These are phyloP conservation scores for Eleginops maclovinus DNA, from an alignment of 2,113 vertebrate genomes.

Conservation along the genomic window DNA sequence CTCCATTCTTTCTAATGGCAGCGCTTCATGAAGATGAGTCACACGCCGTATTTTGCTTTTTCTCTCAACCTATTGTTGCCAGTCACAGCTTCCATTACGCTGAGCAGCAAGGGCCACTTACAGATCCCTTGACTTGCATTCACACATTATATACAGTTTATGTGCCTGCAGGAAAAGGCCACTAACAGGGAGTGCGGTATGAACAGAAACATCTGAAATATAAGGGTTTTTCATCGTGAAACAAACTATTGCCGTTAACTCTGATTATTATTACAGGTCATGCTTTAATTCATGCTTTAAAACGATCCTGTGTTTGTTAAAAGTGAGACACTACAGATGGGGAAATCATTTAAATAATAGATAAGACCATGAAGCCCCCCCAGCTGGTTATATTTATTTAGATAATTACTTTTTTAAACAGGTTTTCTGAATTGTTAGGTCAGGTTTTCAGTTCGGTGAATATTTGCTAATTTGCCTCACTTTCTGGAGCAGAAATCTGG, in stretches of 20 bases:
- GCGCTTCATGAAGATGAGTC: constrained; percentile 55
- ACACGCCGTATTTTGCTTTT: constrained; percentile 30
- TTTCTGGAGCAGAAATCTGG: too few species aligned
- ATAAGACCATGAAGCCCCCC: too few species aligned
- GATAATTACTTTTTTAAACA: too few species aligned
- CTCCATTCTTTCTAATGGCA: constrained; percentile 21
- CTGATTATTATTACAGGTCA: background rate
- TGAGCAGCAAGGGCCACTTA: constrained; percentile 21
- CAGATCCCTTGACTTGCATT: constrained; percentile 21
- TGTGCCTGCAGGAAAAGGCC: background rate
- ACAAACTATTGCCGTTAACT: too few species aligned
- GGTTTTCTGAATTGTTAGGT: too few species aligned
- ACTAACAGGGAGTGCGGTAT: constrained; percentile 5
- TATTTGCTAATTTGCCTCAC: too few species aligned
- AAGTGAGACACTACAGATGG: too few species aligned
- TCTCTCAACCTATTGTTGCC: constrained; percentile 31
- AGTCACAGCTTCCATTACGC: constrained; percentile 59
- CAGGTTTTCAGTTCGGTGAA: too few species aligned
- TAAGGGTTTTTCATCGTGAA: too few species aligned
- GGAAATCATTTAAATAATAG: too few species aligned
- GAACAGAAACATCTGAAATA: background rate
- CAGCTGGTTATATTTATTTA: too few species aligned
- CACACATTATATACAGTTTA: constrained; percentile 8
- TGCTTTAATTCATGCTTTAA: background rate
- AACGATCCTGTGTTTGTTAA: too few species aligned